Evolutionary conservation across 1,140 invertebrate genomes (phyloP).

Genomic region (Pogonus chalceus): DNA sequence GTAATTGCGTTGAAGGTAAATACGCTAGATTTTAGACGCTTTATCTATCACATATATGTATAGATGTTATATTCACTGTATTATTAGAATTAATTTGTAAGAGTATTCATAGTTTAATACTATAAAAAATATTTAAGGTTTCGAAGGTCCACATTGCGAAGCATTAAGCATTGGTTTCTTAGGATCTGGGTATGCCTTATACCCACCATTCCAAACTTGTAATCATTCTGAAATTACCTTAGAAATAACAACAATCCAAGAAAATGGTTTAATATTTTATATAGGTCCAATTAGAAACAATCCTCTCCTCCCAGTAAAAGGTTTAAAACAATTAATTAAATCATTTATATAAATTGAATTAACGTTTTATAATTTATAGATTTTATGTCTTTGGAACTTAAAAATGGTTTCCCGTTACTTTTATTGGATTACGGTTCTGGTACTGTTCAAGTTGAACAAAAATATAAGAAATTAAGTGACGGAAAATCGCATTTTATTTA

Average conservation of each 20-base stretch:
- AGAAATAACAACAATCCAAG: slow-evolving; percentile 61
- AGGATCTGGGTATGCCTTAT: slow-evolving; percentile 81
- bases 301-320: slow-evolving; percentile 47
- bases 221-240: slow-evolving; percentile 68
- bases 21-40: too few species aligned
- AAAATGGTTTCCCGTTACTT: slow-evolving; percentile 73
- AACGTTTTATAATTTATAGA: slow-evolving; percentile 42
- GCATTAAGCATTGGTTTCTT: slow-evolving; percentile 75
- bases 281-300: slow-evolving; percentile 70
- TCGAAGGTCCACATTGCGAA: slow-evolving; percentile 83
- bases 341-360: slow-evolving; percentile 2
- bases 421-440: slow-evolving; percentile 86
- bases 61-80: too few species aligned
- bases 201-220: slow-evolving; percentile 66
- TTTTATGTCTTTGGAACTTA: slow-evolving; percentile 84
- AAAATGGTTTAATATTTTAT: slow-evolving; percentile 81
- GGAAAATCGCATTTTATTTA: slow-evolving; percentile 73
- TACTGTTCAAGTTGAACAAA: slow-evolving; percentile 56
- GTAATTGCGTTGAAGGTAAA: slow-evolving; percentile 42
- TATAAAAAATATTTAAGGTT: too few species aligned
- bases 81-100: too few species aligned
- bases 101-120: too few species aligned
- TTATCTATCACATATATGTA: too few species aligned
- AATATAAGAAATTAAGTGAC: slow-evolving; percentile 63
- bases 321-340: slow-evolving; percentile 24